phyloP scores from a whole-genome alignment of 1,140 invertebrate genomes.

The Ceratitis capitata region DNA sequence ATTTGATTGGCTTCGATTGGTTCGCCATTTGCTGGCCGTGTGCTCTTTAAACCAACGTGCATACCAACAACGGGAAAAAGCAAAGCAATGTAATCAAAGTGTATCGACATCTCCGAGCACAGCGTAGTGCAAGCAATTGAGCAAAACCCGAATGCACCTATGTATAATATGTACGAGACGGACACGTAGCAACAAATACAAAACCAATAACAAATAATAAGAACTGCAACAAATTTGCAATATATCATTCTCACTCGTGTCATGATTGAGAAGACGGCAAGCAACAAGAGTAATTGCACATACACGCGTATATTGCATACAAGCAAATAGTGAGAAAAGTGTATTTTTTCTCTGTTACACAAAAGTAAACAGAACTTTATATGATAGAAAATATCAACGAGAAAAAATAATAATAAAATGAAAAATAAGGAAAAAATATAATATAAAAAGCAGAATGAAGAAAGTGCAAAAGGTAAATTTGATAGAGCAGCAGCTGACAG shows the following conservation, averaged over 20 bases:
- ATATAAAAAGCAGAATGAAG: not conserved
- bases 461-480: not conserved
- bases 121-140: not conserved
- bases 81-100: not conserved
- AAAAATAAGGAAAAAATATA: not conserved
- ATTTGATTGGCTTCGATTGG: constrained; percentile 20
- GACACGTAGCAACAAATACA: not conserved
- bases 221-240: not conserved
- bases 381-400: not conserved
- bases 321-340: not conserved
- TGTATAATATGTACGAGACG: too few species aligned
- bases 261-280: not conserved
- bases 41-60: not conserved
- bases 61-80: not conserved
- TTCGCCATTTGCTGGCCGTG: not conserved
- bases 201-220: not conserved
- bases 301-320: not conserved
- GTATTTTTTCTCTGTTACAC: constrained; percentile 7
- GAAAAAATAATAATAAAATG: too few species aligned
- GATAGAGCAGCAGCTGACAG: not conserved
- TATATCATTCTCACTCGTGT: not conserved
- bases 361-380: not conserved
- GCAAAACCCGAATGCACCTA: not conserved
- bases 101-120: not conserved
- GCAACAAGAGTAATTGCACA: not conserved